Base-by-base conservation (phyloP, 1,140 invertebrate genomes). In the Megalonaias nervosa region DNA sequence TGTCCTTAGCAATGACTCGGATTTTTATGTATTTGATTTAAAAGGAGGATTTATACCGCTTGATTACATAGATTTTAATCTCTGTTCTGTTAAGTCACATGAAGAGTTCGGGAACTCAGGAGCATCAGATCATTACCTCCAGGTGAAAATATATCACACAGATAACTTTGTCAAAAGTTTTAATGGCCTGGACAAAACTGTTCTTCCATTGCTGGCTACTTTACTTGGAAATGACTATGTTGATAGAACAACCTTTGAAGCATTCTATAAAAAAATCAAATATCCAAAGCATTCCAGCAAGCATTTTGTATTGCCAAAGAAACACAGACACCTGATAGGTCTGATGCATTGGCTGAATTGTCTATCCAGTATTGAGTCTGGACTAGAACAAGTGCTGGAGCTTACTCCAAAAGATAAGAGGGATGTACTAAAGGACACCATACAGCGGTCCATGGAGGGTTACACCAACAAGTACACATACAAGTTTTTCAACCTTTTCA, bases 161-260 rank as follows among this genome's bases (percentile, higher is more conserved):
- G 92, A 96, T 71, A 92, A 94, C 81, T 93, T 96, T 82, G 86
- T 95, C 12, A 91, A 92, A 68, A 89, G 91, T 56, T 94, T 95
- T 48, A 70, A 62, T 9, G 64, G 66, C 31, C 13, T 13, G 23
- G 59, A 38, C 15, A 17, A 62, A 12, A 91, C 93, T 17, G 89
- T 94, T 58, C 86, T 97, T 61, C 95, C 96, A 4, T 85, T 98
- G 12, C 92, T 96, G 75, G 94, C 95, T n/a, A 94, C 94, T 16
- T 81, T 97, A 13, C 88, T 97, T 23, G 96, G 96, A 5, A 97
- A 97, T 92, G 96, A 97, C 91, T 97, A 95, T 90, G 93, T 96
- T n/a, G 92, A 94, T 62, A 31, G 91, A 64, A 91, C 89, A 15
- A 91, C 93, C 0, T 96, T 97, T 84, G 90, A 91, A 16, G 92